Evolutionary conservation across 2,797 vertebrate species (phyloP), one percentile per base, ranked within the genome.

Genomic region (Eleutherodactylus coqui): DNA sequence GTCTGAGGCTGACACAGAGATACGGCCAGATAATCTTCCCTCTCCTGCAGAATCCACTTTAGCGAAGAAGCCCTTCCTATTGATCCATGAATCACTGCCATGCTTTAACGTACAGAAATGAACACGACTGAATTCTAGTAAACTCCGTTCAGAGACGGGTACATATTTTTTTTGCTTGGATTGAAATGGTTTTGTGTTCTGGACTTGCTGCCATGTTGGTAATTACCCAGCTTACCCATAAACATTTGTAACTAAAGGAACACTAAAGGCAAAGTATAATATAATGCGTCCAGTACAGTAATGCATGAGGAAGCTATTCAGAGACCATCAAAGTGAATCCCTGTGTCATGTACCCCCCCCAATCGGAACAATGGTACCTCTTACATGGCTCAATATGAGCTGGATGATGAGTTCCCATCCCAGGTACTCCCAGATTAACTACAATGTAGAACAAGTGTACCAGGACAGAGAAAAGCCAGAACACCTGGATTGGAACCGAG

Each of bases 11-110:
- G 80, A 82, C 47, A 82, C 51, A 72, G 79, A 82, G 79, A 69
- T 73, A 24, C 6, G 27, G 80, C 21, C 67, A 82, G 70, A 83
- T 83, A 60, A 83, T 83, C 53, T 58, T 83, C 41, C 64, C 34
- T 55, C 67, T 73, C 27, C 47, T 43, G 80, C 49, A 82, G 62
- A 82, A 82, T 82, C 80, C 64, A 51, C 64, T 51, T 82, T 55
- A 79, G 58, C 27, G 41, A 38, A 80, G 41, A 70, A 82, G 19
- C 32, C 62, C 47, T 70, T 34, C 16, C 43, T 70, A 69, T 82
- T 82, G 79, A 70, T 70, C 62, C 45, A 82, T 70, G 62, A 69
- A 69, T 45, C 79, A 69, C 58, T 82, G 45, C 32, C 32, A 38
- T 41, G 53, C 76, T 60, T 58, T 29, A 36, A 36, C 11, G 60